phyloP scores from a whole-genome alignment of 2,113 vertebrate species.

The Calidris pygmaea region DNA sequence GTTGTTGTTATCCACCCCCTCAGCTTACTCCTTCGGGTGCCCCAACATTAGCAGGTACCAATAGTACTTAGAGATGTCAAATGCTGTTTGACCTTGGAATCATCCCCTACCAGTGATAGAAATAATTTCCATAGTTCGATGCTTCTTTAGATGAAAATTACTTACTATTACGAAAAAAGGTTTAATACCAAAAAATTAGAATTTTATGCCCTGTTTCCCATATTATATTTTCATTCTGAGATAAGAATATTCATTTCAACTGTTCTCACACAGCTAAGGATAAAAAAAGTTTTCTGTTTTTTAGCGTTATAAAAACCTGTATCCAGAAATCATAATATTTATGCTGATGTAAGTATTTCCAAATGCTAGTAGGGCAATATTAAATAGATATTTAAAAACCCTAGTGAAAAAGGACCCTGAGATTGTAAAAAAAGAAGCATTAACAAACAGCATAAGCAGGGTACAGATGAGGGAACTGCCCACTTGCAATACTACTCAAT shows the following conservation, averaged over 20 bases:
- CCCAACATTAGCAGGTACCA: neutral
- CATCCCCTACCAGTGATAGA: accelerated
- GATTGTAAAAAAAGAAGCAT: neutral
- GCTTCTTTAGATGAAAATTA: neutral
- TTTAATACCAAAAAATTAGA: neutral
- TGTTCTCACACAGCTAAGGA: neutral
- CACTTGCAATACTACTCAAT: neutral
- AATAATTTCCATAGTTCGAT: neutral
- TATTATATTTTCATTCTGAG: neutral
- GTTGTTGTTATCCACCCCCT: neutral
- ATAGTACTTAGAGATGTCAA: neutral
- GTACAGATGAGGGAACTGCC: neutral
- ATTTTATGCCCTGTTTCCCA: neutral
- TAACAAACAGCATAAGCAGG: neutral
- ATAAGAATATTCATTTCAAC: neutral
- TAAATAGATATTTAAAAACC: neutral
- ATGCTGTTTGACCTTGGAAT: neutral
- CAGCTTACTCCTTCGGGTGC: neutral
- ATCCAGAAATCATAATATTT: neutral
- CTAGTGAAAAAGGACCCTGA: neutral
- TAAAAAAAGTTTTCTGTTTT: neutral
- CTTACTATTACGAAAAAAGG: neutral
- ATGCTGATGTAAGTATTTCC: neutral
- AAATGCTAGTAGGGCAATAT: neutral
- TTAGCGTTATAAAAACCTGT: neutral